Base-by-base conservation (phyloP, 2,888 invertebrate genomes). In the Autographa gamma region DNA sequence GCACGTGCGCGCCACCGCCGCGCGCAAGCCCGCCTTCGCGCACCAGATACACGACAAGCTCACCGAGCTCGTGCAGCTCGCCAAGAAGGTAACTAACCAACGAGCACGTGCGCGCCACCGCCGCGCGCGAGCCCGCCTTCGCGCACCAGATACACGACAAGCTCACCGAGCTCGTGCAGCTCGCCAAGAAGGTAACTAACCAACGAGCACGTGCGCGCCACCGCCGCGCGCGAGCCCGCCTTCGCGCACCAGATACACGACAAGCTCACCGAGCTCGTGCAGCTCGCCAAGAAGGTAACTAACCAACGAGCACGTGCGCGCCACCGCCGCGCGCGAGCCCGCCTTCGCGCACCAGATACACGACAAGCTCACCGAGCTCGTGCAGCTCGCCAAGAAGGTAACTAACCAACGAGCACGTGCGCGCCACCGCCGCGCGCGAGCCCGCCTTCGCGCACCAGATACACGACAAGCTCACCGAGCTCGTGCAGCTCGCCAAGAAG, bases 21-120 rank as follows among this genome's bases (percentile, higher is more conserved):
- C 97, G 86, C 97, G 97, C 79, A 98, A 99, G 92, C 96, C 97
- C 0, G 92, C 96, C 73, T 97, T 99, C 93, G 98, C 98, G 71
- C 97, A 97, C 84, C 96, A 96, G 89, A 96, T 99, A 25, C 98
- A 99, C 91, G 98, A 98, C 76, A 97, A 97, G 71, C 96, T 99
- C 32, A 97, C 97, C 0, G 98, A 98, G 79, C 96, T 99, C 60
- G 99, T 99, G 19, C 97, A 98, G 85, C 94, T 97, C 71, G 98
- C 99, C 5, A 98, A 99, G 93, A 97, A 97, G 96, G 98, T 97
- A n/a, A n/a, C n/a, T n/a, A n/a, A n/a, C n/a, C n/a, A n/a, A n/a
- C 52, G 98, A 99, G 77, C 98, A 97, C 88, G 97, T 99, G 93
- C 97, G 98, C 77, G 96, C 97, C 63, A 98, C 97, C 96, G 98